Conservation (phyloP, 2,797 vertebrate genomes). For the Microcaecilia unicolor region DNA sequence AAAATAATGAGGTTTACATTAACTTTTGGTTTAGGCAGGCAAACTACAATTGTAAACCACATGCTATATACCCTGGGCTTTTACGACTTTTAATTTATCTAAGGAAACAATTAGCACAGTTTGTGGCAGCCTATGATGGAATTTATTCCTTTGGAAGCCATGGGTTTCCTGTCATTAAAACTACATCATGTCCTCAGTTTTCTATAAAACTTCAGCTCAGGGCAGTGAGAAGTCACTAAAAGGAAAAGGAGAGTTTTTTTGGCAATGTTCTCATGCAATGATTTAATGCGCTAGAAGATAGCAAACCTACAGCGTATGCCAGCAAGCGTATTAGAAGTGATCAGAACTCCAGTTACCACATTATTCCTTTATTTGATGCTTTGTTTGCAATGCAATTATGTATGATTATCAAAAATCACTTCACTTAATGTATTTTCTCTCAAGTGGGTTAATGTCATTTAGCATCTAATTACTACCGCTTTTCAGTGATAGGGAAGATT, state of each 20-base stretch:
- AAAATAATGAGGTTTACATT: slow-evolving; percentile 48
- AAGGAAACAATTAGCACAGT: slow-evolving; percentile 78
- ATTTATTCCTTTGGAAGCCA: slow-evolving; percentile 75
- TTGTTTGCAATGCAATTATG: slow-evolving; percentile 42
- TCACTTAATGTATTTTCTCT: slow-evolving; percentile 36
- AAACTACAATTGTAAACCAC: slow-evolving; percentile 63
- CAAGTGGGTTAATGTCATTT: slow-evolving; percentile 16
- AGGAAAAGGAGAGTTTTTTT: slow-evolving; percentile 73
- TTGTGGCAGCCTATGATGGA: slow-evolving; percentile 69
- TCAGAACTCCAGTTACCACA: slow-evolving; percentile 42
- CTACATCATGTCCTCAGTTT: slow-evolving; percentile 75
- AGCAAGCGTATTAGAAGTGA: slow-evolving; percentile 41
- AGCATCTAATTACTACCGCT: slow-evolving; percentile 20
- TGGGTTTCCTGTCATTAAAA: slow-evolving; percentile 78
- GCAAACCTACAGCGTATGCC: slow-evolving; percentile 48
- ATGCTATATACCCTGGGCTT: slow-evolving; percentile 53
- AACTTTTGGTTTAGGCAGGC: slow-evolving; percentile 45
- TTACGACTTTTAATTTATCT: slow-evolving; percentile 72
- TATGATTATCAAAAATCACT: slow-evolving; percentile 36
- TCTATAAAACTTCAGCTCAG: slow-evolving; percentile 72
- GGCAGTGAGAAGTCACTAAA: slow-evolving; percentile 73
- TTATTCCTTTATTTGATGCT: slow-evolving; percentile 49
- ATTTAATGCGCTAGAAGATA: slow-evolving; percentile 70
- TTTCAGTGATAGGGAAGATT: slow-evolving; percentile 12
- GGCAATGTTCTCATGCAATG: slow-evolving; percentile 54